Evolutionary conservation across 1,140 invertebrate genomes (phyloP).

Genomic region (Drosophila yakuba): DNA sequence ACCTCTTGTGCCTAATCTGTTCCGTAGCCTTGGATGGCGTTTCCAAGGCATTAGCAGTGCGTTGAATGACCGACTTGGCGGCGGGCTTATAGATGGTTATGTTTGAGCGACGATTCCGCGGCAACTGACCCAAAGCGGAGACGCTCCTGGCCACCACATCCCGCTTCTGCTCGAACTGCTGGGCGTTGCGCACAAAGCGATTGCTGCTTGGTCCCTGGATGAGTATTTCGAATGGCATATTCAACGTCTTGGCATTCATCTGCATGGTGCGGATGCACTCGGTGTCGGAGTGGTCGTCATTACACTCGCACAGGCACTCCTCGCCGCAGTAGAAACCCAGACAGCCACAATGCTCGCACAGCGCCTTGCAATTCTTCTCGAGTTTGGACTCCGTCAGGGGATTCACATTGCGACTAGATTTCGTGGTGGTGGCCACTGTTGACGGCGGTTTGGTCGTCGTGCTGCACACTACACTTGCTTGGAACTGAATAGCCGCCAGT

Average conservation of each 20-base stretch:
- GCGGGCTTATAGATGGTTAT: conserved; percentile 72
- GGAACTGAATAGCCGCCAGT: conserved; percentile 19
- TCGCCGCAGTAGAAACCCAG: conserved; percentile 83
- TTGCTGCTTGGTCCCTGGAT: conserved; percentile 80
- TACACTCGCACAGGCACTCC: conserved; percentile 84
- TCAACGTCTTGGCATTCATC: conserved; percentile 56
- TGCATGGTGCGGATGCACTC: conserved; percentile 80
- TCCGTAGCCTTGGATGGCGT: conserved; percentile 36
- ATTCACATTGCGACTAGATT: conserved; percentile 35
- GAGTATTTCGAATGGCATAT: conserved; percentile 72
- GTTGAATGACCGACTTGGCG: conserved; percentile 9
- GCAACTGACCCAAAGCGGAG: neutral
- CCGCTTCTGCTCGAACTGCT: conserved; percentile 71
- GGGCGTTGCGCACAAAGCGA: conserved; percentile 75
- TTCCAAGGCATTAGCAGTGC: conserved; percentile 38
- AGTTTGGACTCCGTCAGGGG: conserved; percentile 60
- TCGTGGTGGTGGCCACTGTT: conserved; percentile 4
- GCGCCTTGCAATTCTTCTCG: conserved; percentile 71
- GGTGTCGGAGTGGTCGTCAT: conserved; percentile 73
- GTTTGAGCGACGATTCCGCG: conserved; percentile 64
- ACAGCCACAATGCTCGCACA: conserved; percentile 80
- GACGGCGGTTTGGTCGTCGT: conserved; percentile 7
- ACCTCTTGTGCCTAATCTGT: conserved; percentile 53
- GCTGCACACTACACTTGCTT: conserved; percentile 5
- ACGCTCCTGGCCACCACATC: conserved; percentile 30